phyloP scores from a whole-genome alignment of 2,113 vertebrate species.

The Corythaixoides concolor region DNA sequence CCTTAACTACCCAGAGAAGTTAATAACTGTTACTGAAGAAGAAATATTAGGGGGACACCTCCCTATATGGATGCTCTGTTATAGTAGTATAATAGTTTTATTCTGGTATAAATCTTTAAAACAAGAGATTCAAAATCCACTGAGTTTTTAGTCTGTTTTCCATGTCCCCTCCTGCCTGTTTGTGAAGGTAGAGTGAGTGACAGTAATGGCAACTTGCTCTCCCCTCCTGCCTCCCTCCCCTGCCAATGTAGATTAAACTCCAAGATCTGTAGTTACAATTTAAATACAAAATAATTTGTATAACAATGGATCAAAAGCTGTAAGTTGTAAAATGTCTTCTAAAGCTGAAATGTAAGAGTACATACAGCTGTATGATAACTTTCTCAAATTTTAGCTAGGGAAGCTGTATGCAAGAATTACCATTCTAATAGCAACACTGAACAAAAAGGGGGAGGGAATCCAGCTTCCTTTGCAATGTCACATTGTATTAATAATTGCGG shows the following conservation, averaged over 20 bases:
- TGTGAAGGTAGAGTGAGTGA: background rate
- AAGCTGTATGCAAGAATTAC: background rate
- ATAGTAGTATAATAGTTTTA: background rate
- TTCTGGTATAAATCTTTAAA: background rate
- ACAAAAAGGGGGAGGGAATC: background rate
- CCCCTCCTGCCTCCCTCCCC: no score
- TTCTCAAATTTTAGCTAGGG: background rate
- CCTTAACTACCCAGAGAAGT: background rate
- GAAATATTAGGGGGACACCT: background rate
- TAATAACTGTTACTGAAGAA: background rate
- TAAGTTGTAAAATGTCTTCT: background rate
- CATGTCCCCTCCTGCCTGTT: background rate
- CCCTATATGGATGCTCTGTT: background rate
- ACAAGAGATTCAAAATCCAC: accelerated
- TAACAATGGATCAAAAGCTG: background rate
- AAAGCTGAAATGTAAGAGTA: background rate
- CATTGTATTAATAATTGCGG: background rate
- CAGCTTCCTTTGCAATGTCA: background rate
- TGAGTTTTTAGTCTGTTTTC: background rate
- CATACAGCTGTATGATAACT: background rate
- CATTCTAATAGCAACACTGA: background rate
- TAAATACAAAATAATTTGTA: background rate
- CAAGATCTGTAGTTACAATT: background rate
- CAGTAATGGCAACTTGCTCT: background rate
- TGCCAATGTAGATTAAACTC: background rate